Percentiles rank a stretch among this genome's conserved stretches.
phyloP scores from a whole-genome alignment of 1,140 invertebrate species.

The Cyclina sinensis region DNA sequence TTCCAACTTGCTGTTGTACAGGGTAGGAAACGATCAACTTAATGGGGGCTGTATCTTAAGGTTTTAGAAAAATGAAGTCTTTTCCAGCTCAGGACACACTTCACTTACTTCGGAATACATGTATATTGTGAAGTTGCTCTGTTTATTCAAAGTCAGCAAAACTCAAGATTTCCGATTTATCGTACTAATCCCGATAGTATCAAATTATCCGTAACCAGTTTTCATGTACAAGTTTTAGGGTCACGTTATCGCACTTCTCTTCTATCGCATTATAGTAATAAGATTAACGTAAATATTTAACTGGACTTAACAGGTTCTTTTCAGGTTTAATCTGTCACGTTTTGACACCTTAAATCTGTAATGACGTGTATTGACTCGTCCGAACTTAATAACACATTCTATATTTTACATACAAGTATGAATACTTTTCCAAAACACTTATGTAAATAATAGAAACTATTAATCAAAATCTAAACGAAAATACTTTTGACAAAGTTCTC shows the following conservation, averaged over 20 bases:
- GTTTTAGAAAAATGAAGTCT: no score
- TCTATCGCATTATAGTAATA: neutral
- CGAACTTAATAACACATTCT: neutral
- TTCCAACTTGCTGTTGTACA: no score
- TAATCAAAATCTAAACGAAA: neutral
- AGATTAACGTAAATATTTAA: conserved; percentile 23
- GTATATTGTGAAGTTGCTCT: no score
- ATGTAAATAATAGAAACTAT: neutral
- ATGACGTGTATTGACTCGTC: neutral
- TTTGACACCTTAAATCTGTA: neutral
- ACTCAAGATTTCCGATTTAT: no score
- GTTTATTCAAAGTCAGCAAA: no score
- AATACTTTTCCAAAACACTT: neutral
- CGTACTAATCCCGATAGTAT: no score
- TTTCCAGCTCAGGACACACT: no score
- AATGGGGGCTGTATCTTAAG: no score
- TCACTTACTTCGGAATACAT: no score
- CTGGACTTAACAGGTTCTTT: neutral
- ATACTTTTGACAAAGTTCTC: neutral
- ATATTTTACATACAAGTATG: neutral
- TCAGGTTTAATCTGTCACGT: neutral
- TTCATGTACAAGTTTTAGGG: neutral
- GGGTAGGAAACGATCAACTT: no score
- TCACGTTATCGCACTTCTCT: neutral
- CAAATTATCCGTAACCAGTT: no score